Evolutionary conservation across 2,797 vertebrate genomes (phyloP).

Genomic region (Oreochromis mossambicus): DNA sequence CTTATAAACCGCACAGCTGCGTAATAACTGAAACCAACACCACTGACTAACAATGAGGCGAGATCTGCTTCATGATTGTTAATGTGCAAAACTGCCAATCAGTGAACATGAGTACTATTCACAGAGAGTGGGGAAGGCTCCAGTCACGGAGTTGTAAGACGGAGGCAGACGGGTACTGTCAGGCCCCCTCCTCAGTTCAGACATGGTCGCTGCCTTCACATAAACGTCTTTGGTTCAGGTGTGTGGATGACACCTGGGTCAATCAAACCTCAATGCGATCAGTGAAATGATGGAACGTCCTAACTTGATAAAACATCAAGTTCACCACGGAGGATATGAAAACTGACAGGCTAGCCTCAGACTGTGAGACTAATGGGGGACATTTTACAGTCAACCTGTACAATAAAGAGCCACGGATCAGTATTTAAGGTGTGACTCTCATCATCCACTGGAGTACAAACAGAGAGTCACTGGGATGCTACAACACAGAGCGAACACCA

Average conservation of each 20-base stretch:
- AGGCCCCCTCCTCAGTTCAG: not conserved
- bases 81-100: not conserved
- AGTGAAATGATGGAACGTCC: no score
- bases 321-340: not conserved
- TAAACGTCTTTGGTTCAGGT: not conserved
- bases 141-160: not conserved
- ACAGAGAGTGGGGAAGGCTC: not conserved
- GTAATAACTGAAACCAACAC: fast-evolving
- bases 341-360: not conserved
- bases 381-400: not conserved
- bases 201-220: not conserved
- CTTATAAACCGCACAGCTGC: not conserved
- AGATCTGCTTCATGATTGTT: not conserved
- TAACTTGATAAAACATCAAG: not conserved
- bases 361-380: not conserved
- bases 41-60: not conserved
- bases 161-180: not conserved
- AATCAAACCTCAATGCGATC: not conserved
- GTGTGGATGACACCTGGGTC: not conserved
- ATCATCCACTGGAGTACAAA: not conserved
- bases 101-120: not conserved
- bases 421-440: not conserved
- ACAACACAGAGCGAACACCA: no score
- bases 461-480: not conserved
- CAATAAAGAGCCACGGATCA: not conserved